Evolutionary conservation across 2,888 invertebrate species (phyloP).

Genomic region (Phoenoteleia sp.): DNA sequence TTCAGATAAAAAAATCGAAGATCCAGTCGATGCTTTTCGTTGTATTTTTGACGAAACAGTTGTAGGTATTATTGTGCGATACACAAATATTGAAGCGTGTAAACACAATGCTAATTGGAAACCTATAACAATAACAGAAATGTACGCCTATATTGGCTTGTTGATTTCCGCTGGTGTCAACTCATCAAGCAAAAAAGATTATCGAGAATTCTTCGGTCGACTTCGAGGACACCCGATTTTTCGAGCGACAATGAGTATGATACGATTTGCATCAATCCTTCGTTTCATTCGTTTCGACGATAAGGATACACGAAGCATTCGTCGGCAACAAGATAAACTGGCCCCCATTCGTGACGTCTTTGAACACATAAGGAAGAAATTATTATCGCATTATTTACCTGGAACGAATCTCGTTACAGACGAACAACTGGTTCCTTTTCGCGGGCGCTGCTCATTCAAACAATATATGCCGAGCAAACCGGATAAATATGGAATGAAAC

Average conservation of each 20-base stretch:
- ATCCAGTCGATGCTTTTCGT: background rate
- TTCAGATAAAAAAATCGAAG: background rate
- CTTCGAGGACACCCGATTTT: conserved; percentile 51
- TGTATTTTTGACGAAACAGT: too few relatives aligned
- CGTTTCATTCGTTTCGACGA: conserved; percentile 80
- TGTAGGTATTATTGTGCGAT: too few relatives aligned
- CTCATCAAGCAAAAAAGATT: background rate
- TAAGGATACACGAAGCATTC: conserved; percentile 73
- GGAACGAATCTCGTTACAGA: conserved; percentile 77
- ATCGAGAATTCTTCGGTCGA: background rate
- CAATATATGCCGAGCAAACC: conserved; percentile 77
- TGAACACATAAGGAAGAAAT: conserved; percentile 78
- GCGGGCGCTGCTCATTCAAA: conserved; percentile 76
- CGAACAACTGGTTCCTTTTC: conserved; percentile 78
- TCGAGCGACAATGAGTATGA: conserved; percentile 62
- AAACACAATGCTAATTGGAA: background rate
- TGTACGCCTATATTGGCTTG: background rate
- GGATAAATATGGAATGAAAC: conserved; percentile 77
- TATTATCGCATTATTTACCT: conserved; percentile 75
- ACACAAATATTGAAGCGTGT: too few relatives aligned
- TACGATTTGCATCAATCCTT: conserved; percentile 60
- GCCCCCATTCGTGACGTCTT: conserved; percentile 75
- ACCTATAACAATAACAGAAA: background rate
- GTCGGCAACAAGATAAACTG: conserved; percentile 76
- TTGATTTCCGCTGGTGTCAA: background rate